These are phyloP conservation scores for Rhamphomyia laevipes DNA, from an alignment of 2,888 invertebrate species.

Conservation along the genomic window DNA sequence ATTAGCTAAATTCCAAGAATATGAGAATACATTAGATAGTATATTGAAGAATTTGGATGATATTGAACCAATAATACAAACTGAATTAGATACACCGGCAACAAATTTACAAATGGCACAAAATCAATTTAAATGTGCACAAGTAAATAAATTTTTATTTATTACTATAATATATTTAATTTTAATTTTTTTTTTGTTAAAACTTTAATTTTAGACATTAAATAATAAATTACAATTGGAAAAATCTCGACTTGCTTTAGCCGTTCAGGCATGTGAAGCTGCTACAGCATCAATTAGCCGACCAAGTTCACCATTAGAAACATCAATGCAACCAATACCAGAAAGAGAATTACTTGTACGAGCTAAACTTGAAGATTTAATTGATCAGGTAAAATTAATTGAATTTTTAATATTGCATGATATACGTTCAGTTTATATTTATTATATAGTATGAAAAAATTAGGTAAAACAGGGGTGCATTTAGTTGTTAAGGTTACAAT, in stretches of 20 bases:
- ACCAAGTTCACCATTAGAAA: slow-evolving; percentile 80
- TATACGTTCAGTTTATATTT: no score
- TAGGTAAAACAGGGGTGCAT: no score
- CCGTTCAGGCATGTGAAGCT: slow-evolving; percentile 87
- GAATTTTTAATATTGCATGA: neutral
- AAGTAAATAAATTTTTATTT: slow-evolving; percentile 27
- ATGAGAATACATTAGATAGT: slow-evolving; percentile 78
- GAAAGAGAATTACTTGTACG: slow-evolving; percentile 74
- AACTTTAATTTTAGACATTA: slow-evolving; percentile 39
- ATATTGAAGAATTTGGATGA: slow-evolving; percentile 70
- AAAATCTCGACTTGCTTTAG: slow-evolving; percentile 71
- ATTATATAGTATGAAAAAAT: no score
- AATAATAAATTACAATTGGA: slow-evolving; percentile 82
- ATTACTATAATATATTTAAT: slow-evolving; percentile 6
- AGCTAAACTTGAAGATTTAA: slow-evolving; percentile 76
- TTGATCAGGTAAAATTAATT: slow-evolving; percentile 67
- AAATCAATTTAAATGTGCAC: slow-evolving; percentile 59
- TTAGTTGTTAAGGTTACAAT: no score
- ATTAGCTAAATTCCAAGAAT: slow-evolving; percentile 82
- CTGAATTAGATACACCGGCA: slow-evolving; percentile 61
- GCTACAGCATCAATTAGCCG: slow-evolving; percentile 84
- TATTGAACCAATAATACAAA: slow-evolving; percentile 63
- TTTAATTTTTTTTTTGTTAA: slow-evolving; percentile 1
- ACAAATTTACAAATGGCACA: slow-evolving; percentile 63
- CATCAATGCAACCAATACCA: slow-evolving; percentile 73